These are phyloP conservation scores for Papilio elwesi DNA, from an alignment of 2,888 invertebrate species.

Conservation along the genomic window DNA sequence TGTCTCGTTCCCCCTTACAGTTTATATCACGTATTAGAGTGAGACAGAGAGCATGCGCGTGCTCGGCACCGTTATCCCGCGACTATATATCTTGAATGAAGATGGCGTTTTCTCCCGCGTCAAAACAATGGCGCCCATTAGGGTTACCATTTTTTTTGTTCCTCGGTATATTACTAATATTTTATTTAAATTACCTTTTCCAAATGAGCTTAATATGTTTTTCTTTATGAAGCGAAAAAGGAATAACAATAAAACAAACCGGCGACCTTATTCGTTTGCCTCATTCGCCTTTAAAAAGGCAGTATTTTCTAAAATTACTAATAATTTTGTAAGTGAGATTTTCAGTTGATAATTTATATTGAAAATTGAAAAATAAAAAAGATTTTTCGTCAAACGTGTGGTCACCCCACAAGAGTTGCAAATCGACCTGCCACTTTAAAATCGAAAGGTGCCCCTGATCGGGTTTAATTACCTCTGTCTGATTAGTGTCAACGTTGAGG, in stretches of 20 bases:
- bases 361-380: too few relatives aligned
- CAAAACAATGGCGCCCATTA: slow-evolving; percentile 76
- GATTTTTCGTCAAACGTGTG: neutral
- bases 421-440: slow-evolving; percentile 71
- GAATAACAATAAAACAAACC: neutral
- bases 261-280: too few relatives aligned
- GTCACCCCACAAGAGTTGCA: slow-evolving; percentile 45
- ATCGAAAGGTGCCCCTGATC: slow-evolving; percentile 73
- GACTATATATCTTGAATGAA: slow-evolving; percentile 82
- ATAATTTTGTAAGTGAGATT: too few relatives aligned
- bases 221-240: neutral
- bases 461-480: slow-evolving; percentile 48
- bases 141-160: slow-evolving; percentile 31
- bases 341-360: too few relatives aligned
- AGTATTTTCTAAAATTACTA: too few relatives aligned
- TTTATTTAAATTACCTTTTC: neutral
- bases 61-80: slow-evolving; percentile 81
- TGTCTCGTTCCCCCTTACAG: slow-evolving; percentile 54
- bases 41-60: slow-evolving; percentile 61
- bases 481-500: slow-evolving; percentile 49
- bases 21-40: slow-evolving; percentile 46
- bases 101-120: slow-evolving; percentile 83
- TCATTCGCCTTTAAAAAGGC: too few relatives aligned
- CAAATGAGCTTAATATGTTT: neutral
- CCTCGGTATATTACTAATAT: slow-evolving; percentile 2